Evolutionary conservation across 2,113 vertebrate species (phyloP).

Genomic region (Pluvianellus socialis): DNA sequence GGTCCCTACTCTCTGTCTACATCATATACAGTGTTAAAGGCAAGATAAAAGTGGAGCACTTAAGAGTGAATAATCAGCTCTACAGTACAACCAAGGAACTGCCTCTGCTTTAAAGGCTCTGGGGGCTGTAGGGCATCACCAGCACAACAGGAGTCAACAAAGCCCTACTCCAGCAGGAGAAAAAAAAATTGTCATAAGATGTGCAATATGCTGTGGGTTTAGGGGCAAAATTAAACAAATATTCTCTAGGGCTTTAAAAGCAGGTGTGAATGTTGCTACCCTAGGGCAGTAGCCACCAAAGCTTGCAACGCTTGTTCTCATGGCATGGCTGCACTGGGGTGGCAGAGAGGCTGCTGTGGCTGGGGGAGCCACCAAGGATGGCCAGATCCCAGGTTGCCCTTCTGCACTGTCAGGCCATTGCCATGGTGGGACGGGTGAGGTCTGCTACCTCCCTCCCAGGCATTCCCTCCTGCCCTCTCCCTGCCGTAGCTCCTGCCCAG

Average conservation of each 20-base stretch:
- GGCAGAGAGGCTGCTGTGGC: neutral
- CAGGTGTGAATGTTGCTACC: neutral
- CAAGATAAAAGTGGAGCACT: slow-evolving; percentile 19
- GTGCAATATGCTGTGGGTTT: neutral
- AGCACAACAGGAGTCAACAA: neutral
- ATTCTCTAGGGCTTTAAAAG: neutral
- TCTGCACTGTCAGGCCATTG: neutral
- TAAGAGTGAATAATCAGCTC: slow-evolving; percentile 32
- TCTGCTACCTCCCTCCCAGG: neutral
- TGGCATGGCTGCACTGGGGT: fast-evolving
- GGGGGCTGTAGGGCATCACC: neutral
- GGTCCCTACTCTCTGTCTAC: neutral
- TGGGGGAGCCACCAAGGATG: neutral
- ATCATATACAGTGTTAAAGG: neutral
- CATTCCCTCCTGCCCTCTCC: fast-evolving
- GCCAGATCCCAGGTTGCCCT: no score
- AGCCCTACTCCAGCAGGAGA: neutral
- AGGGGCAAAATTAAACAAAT: neutral
- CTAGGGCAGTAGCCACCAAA: neutral
- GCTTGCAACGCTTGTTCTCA: neutral
- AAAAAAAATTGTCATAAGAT: neutral
- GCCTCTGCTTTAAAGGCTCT: neutral
- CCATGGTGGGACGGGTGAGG: neutral
- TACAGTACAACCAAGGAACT: neutral
- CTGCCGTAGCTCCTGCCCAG: neutral